These are phyloP conservation scores for Drosophila limbata DNA, from an alignment of 2,888 invertebrate species.

Conservation along the genomic window DNA sequence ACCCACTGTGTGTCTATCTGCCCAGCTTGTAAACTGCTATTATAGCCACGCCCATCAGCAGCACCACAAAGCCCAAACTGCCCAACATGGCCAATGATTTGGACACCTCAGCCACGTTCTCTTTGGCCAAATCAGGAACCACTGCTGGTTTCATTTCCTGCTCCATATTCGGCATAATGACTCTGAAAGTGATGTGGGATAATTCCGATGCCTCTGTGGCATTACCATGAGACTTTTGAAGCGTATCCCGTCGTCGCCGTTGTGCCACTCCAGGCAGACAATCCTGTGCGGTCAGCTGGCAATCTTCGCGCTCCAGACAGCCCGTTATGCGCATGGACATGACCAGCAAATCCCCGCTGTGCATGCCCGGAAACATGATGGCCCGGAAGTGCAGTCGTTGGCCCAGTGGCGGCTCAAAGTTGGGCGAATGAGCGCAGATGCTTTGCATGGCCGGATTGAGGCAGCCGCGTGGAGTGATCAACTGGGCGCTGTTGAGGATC, in stretches of 20 bases:
- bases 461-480: slow-evolving; percentile 86
- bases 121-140: background rate
- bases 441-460: slow-evolving; percentile 85
- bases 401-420: slow-evolving; percentile 85
- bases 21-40: slow-evolving; percentile 68
- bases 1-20: too few relatives aligned
- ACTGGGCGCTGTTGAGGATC: slow-evolving; percentile 82
- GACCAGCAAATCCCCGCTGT: slow-evolving; percentile 87
- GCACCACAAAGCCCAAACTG: slow-evolving; percentile 71
- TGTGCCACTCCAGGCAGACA: slow-evolving; percentile 67
- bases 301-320: slow-evolving; percentile 87
- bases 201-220: slow-evolving; percentile 80
- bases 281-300: slow-evolving; percentile 81
- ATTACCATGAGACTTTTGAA: slow-evolving; percentile 28
- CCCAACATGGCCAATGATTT: slow-evolving; percentile 62
- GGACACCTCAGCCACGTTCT: slow-evolving; percentile 1
- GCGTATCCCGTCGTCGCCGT: slow-evolving; percentile 68
- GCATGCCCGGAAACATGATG: slow-evolving; percentile 88
- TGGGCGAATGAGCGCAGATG: slow-evolving; percentile 85
- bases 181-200: slow-evolving; percentile 82
- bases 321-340: slow-evolving; percentile 87
- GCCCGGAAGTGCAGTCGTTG: slow-evolving; percentile 86
- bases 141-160: slow-evolving; percentile 15
- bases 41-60: slow-evolving; percentile 70
- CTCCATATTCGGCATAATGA: slow-evolving; percentile 65